Evolutionary conservation across 1,140 invertebrate species (phyloP), one percentile per base, ranked within the genome.

Genomic region (Zaprionus gabonicus): DNA sequence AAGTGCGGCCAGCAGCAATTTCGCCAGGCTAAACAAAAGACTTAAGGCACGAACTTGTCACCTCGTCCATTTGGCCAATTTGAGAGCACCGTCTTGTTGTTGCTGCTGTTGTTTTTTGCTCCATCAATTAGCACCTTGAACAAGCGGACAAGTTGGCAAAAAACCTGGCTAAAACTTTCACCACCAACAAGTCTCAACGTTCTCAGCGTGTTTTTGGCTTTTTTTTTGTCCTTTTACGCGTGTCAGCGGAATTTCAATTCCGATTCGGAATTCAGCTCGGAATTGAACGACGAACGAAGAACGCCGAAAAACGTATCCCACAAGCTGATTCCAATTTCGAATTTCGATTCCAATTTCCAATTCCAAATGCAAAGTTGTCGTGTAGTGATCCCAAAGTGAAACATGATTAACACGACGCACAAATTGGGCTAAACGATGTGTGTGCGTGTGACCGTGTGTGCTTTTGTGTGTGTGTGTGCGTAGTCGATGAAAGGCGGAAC

Each of bases 321-420:
- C 7, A 44, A 6, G 15, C 53, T 53, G 66, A 71, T 76, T 76
- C 78, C 78, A 56, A 76, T 59, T 80, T 56, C 69, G 59, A 57
- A 58, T 55, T 63, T 41, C 57, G 57, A 66, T 78, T 67, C 78
- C 55, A 80, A 68, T 80, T 66, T 51, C 28, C 28, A 66, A 56
- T 67, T 69, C 69, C 68, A 76, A 86, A 86, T 86, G 82, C 82
- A 86, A 86, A 86, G 82, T 81, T 85, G 82, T 84, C 59, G 71
- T 77, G 64, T 36, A 38, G 71, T n/a, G 76, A 67, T 60, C 73
- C 46, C 46, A 51, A 85, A 85, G 80, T 86, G 83, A 88, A 86
- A 86, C 83, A 86, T 86, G 83, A 83, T 86, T 88, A 88, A 86
- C 83, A 86, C 86, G 79, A 80, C 81, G 76, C 81, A 86, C 84